Percentiles rank a stretch among this genome's conserved stretches.
These are phyloP conservation scores for Pachypanchax playfairii DNA, from an alignment of 2,113 vertebrate genomes.

Conservation along the genomic window DNA sequence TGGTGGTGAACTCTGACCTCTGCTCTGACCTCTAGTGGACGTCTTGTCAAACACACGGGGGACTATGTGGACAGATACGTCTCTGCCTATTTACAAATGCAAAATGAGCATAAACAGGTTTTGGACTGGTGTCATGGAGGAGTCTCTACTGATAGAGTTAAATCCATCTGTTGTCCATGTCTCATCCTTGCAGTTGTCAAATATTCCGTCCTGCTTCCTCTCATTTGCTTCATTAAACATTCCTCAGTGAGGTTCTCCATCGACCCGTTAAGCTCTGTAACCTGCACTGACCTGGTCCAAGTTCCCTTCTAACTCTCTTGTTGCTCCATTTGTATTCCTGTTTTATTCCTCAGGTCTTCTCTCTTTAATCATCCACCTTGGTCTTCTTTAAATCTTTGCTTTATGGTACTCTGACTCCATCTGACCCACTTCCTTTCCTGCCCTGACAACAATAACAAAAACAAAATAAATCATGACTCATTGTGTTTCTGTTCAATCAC, in stretches of 20 bases:
- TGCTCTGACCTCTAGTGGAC: no score
- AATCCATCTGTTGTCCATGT: neutral
- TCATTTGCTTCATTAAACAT: neutral
- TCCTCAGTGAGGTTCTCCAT: neutral
- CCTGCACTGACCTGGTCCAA: neutral
- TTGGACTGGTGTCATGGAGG: no score
- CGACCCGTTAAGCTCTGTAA: neutral
- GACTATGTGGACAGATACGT: no score
- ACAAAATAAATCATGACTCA: no score
- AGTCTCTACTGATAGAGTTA: no score
- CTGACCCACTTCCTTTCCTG: no score
- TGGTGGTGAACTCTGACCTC: no score
- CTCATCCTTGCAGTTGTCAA: neutral
- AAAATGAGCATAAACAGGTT: no score
- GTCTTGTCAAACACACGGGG: no score
- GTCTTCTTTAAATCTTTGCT: constrained; percentile 13
- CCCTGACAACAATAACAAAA: no score
- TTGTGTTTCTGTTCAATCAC: no score
- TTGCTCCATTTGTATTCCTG: constrained; percentile 5
- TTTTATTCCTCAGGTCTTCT: constrained; percentile 30
- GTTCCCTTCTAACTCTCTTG: constrained; percentile 8
- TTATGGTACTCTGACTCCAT: constrained; percentile 29
- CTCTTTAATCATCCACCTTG: constrained; percentile 33
- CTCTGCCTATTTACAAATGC: no score
- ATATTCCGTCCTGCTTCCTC: neutral